Percentiles rank a stretch among this genome's conserved stretches.
phyloP scores from a whole-genome alignment of 2,113 vertebrate species.

The Hippocampus comes region DNA sequence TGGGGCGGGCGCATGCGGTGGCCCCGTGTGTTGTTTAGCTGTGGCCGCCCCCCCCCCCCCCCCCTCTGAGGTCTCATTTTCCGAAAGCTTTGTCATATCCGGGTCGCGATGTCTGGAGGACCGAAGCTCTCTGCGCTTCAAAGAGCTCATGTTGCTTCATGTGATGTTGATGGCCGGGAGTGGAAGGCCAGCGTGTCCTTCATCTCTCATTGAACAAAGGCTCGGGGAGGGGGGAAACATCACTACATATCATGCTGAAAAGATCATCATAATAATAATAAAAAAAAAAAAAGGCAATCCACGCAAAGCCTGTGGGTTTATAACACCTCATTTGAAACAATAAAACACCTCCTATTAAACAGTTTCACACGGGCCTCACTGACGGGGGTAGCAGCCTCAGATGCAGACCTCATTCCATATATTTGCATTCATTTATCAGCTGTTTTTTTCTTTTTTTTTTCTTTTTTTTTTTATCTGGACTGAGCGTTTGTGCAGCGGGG shows the following conservation, averaged over 20 bases:
- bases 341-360: slow-evolving; percentile 26
- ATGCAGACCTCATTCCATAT: slow-evolving; percentile 66
- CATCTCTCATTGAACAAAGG: slow-evolving; percentile 35
- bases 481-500: slow-evolving; percentile 25
- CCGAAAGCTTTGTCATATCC: slow-evolving; percentile 48
- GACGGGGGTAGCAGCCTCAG: slow-evolving; percentile 38
- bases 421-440: slow-evolving; percentile 61
- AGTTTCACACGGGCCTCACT: slow-evolving; percentile 34
- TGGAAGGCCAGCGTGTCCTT: slow-evolving; percentile 49
- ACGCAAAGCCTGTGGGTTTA: neutral
- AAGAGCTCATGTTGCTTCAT: slow-evolving; percentile 49
- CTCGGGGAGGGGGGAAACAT: neutral
- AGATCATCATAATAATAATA: neutral
- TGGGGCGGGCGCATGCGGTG: slow-evolving; percentile 27
- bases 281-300: slow-evolving; percentile 2
- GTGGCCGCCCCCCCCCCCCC: slow-evolving; percentile 34
- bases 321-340: slow-evolving; percentile 22
- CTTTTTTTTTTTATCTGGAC: slow-evolving; percentile 53
- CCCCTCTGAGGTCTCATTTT: slow-evolving; percentile 44
- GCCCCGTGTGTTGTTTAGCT: slow-evolving; percentile 43
- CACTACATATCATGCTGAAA: neutral
- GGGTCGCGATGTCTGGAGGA: slow-evolving; percentile 35
- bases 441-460: no score
- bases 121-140: slow-evolving; percentile 45
- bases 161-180: slow-evolving; percentile 39